A percentile compares a stretch with the other conserved stretches of the same genome.
Conservation (phyloP, 2,797 vertebrate species). For the Silurus aristotelis region DNA sequence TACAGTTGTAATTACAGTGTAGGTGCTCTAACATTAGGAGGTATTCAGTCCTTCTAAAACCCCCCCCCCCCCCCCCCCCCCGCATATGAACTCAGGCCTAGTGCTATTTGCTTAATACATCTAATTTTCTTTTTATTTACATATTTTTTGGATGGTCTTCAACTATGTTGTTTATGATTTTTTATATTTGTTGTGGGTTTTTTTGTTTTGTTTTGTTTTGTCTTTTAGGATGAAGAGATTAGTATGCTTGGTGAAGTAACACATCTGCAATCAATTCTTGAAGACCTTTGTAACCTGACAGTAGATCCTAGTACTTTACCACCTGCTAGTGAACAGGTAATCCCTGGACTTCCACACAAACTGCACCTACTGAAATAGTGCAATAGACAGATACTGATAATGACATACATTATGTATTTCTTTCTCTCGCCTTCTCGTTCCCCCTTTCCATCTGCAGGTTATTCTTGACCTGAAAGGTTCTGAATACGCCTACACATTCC, state of each 20-base stretch:
- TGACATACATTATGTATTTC: not conserved
- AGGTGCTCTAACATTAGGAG: not conserved
- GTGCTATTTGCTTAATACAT: not conserved
- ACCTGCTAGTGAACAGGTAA: constrained; percentile 79
- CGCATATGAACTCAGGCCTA: not conserved
- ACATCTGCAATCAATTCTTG: constrained; percentile 82
- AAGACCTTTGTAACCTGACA: constrained; percentile 77
- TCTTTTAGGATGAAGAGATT: constrained; percentile 79
- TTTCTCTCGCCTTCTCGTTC: not conserved
- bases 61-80: too few species aligned
- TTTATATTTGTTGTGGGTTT: not conserved
- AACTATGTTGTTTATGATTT: not conserved
- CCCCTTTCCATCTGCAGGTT: constrained; percentile 65
- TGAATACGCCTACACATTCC: constrained; percentile 79
- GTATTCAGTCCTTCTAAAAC: not conserved
- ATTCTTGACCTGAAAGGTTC: constrained; percentile 82
- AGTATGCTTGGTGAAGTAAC: constrained; percentile 84
- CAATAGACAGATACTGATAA: not conserved
- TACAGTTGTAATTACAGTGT: too few species aligned
- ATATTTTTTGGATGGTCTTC: not conserved
- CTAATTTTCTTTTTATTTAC: too few species aligned
- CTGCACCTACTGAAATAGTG: not conserved
- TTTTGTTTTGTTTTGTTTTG: not conserved
- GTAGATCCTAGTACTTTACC: constrained; percentile 78
- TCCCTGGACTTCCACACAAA: not conserved